Conservation (phyloP, 2,888 invertebrate genomes). For the Eupithecia subfuscata region DNA sequence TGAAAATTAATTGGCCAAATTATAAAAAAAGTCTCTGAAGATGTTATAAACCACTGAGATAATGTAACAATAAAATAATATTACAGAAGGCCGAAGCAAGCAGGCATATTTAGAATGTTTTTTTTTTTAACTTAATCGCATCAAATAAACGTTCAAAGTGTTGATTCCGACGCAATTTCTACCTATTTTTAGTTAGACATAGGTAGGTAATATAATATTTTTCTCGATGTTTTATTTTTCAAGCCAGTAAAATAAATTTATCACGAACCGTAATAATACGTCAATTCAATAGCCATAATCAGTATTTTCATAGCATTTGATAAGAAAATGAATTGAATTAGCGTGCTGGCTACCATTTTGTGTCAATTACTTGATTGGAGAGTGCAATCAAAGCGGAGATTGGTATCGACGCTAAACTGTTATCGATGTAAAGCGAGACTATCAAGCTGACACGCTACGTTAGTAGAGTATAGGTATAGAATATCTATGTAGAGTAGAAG, state of each 20-base stretch:
- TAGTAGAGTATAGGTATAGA: neutral
- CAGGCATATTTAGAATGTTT: neutral
- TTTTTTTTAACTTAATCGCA: neutral
- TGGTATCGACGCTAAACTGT: constrained; percentile 48
- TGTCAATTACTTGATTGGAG: constrained; percentile 64
- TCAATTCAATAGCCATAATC: constrained; percentile 2
- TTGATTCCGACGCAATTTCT: neutral
- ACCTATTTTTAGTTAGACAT: neutral
- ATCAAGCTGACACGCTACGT: constrained; percentile 34
- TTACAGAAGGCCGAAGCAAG: neutral
- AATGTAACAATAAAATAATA: neutral
- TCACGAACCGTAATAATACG: neutral
- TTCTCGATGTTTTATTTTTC: neutral
- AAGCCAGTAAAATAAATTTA: neutral
- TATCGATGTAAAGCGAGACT: constrained; percentile 34
- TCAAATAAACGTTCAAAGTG: too few species aligned
- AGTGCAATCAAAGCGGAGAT: constrained; percentile 56
- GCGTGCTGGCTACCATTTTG: constrained; percentile 49
- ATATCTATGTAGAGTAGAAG: neutral
- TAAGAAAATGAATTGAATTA: constrained; percentile 38
- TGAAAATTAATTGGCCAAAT: neutral
- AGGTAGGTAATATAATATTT: neutral
- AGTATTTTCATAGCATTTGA: constrained; percentile 19
- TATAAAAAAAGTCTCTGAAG: neutral
- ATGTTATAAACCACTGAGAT: neutral